Evolutionary conservation across 2,888 invertebrate genomes (phyloP).

Genomic region (Arge pagana): DNA sequence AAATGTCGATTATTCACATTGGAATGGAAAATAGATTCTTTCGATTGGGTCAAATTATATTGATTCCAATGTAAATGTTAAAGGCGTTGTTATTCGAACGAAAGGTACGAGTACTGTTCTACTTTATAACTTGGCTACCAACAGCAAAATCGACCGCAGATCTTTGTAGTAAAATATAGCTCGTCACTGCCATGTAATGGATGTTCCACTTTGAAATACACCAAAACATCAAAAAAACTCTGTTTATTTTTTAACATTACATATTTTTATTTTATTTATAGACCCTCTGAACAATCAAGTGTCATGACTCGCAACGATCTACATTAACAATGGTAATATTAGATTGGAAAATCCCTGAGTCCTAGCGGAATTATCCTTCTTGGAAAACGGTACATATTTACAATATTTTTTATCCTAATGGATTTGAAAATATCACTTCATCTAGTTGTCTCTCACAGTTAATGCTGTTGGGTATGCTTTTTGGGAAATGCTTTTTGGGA

Average conservation of each 20-base stretch:
- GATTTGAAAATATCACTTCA: no score
- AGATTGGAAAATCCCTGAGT: no score
- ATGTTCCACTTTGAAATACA: conserved; percentile 24
- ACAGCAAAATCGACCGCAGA: conserved; percentile 9
- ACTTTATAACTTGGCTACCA: conserved; percentile 10
- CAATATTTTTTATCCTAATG: no score
- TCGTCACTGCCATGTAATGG: conserved; percentile 38
- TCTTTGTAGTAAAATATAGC: conserved; percentile 31
- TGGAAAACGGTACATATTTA: no score
- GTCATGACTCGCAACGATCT: no score
- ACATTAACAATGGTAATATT: no score
- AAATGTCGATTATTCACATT: conserved; percentile 13
- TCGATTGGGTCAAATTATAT: conserved; percentile 7
- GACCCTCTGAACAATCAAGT: no score
- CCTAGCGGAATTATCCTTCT: no score
- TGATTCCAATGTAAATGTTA: conserved; percentile 15
- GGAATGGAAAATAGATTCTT: conserved; percentile 11
- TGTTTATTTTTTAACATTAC: conserved; percentile 1
- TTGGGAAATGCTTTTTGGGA: no score
- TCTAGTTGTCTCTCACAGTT: no score
- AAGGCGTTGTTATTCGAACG: conserved; percentile 6
- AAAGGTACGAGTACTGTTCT: not conserved
- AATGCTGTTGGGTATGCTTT: no score
- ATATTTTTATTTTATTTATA: no score
- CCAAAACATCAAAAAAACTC: conserved; percentile 8